Evolutionary conservation across 1,140 invertebrate genomes (phyloP).

Genomic region (Dendroctonus ponderosae): DNA sequence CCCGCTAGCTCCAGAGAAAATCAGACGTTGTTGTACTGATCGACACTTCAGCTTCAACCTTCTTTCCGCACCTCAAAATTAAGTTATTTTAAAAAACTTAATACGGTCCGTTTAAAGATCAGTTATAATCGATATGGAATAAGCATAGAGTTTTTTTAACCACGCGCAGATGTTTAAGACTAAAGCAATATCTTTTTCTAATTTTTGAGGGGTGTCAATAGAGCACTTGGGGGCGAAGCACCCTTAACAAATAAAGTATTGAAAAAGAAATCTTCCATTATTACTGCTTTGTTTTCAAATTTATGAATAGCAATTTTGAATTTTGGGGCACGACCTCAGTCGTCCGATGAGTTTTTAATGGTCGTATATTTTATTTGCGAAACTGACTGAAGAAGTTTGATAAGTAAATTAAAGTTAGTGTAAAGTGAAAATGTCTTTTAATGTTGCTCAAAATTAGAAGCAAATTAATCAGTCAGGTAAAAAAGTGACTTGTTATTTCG

Average conservation of each 20-base stretch:
- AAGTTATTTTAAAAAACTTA: too few relatives aligned
- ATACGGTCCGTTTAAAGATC: too few relatives aligned
- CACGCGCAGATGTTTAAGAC: slow-evolving; percentile 36
- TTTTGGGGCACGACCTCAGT: not conserved
- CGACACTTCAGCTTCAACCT: too few relatives aligned
- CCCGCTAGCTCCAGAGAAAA: too few relatives aligned
- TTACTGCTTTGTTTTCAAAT: slow-evolving; percentile 34
- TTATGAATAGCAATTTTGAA: slow-evolving; percentile 28
- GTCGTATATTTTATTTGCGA: slow-evolving; percentile 4
- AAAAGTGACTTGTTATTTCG: too few relatives aligned
- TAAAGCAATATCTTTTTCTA: slow-evolving; percentile 29
- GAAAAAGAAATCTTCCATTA: slow-evolving; percentile 32
- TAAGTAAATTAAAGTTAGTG: not conserved
- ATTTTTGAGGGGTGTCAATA: slow-evolving; percentile 37
- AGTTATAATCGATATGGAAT: slow-evolving; percentile 20
- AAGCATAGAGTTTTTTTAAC: slow-evolving; percentile 13
- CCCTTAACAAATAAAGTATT: slow-evolving; percentile 35
- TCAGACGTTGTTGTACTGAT: too few relatives aligned
- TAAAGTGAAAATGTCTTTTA: not conserved
- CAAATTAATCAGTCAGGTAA: too few relatives aligned
- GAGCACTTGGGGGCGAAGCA: slow-evolving; percentile 31
- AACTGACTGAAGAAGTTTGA: slow-evolving; percentile 4
- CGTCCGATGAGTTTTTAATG: slow-evolving; percentile 26
- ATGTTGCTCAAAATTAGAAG: not conserved
- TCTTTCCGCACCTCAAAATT: too few relatives aligned